Percentiles rank a stretch among this genome's conserved stretches.
These are phyloP conservation scores for Myotis daubentonii DNA, from an alignment of 2,797 vertebrate genomes.

Conservation along the genomic window DNA sequence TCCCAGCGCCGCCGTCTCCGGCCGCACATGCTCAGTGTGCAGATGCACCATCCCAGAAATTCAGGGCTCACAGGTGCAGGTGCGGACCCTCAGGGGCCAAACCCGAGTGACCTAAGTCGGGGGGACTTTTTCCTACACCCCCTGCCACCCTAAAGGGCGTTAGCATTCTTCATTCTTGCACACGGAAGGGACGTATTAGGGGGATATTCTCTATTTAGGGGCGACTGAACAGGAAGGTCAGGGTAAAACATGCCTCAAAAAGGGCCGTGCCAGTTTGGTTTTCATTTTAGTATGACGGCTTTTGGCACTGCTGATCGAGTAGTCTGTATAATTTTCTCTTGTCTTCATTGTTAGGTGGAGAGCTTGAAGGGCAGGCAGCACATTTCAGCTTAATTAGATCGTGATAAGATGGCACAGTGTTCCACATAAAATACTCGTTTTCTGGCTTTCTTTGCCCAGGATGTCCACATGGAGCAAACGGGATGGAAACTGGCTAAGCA, in stretches of 20 bases:
- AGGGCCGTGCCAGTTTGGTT: background rate
- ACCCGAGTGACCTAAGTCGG: accelerated
- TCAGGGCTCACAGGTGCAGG: accelerated
- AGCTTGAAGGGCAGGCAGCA: background rate
- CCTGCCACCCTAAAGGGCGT: background rate
- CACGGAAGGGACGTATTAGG: accelerated
- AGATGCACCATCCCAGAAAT: accelerated
- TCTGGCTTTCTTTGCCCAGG: background rate
- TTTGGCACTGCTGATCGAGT: background rate
- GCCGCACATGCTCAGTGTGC: accelerated
- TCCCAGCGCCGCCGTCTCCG: accelerated
- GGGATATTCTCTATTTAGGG: background rate
- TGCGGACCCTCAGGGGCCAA: background rate
- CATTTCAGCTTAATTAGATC: background rate
- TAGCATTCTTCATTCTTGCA: background rate
- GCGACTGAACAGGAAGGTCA: background rate
- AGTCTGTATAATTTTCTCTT: background rate
- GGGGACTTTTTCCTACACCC: background rate
- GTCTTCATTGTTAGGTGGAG: background rate
- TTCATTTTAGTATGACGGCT: background rate
- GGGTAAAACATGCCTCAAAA: accelerated
- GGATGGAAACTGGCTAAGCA: accelerated
- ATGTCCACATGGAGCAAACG: background rate
- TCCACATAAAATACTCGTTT: background rate
- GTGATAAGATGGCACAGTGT: background rate